Percentiles rank a stretch among this genome's conserved stretches.
phyloP scores from a whole-genome alignment of 2,888 invertebrate genomes.

The Stenchaetothrips biformis region DNA sequence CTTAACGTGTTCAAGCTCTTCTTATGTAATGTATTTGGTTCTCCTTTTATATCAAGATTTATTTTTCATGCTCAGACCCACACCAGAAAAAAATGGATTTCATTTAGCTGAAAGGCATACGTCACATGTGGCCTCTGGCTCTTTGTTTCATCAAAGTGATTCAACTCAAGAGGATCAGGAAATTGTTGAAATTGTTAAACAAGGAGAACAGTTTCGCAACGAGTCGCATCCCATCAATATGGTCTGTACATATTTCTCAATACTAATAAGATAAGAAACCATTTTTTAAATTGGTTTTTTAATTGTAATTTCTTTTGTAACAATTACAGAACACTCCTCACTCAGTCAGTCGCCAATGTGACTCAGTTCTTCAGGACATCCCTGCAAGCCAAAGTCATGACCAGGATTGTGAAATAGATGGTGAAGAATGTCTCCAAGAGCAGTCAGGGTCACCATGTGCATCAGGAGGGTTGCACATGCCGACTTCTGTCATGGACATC shows the following conservation, averaged over 20 bases:
- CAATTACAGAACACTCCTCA: not conserved
- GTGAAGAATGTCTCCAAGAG: constrained; percentile 40
- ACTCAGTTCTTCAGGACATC: constrained; percentile 46
- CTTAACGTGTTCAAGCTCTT: not conserved
- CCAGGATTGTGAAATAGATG: constrained; percentile 40
- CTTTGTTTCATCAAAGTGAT: constrained; percentile 37
- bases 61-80: constrained; percentile 41
- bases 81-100: constrained; percentile 42
- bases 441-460: constrained; percentile 50
- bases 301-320: not conserved
- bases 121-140: not conserved
- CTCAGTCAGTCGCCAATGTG: constrained; percentile 42
- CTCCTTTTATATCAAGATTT: not conserved
- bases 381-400: constrained; percentile 30
- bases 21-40: not conserved
- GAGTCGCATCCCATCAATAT: constrained; percentile 31
- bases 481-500: constrained; percentile 44
- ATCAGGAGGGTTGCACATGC: constrained; percentile 58
- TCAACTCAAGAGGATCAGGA: constrained; percentile 50
- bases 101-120: constrained; percentile 38
- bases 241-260: constrained; percentile 22
- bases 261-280: not conserved
- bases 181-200: constrained; percentile 52
- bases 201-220: constrained; percentile 41
- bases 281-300: not conserved